These are phyloP conservation scores for Cyprichromis sp. DNA, from an alignment of 2,113 vertebrate genomes.

Conservation along the genomic window DNA sequence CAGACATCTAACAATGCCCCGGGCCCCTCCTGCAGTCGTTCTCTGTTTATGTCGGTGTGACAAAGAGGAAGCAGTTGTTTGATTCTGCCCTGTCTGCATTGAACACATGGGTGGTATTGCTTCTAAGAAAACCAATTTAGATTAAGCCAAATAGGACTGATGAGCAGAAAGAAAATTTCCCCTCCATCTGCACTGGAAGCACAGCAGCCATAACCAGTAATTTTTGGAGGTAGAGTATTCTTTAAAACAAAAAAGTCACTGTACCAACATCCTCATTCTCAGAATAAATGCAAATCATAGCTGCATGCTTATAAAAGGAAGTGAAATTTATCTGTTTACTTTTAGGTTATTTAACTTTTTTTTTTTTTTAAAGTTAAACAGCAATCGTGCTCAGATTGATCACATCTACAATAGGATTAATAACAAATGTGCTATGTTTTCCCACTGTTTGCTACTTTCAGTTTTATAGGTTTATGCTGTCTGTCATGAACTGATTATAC, in stretches of 20 bases:
- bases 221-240: background rate
- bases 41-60: background rate
- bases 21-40: background rate
- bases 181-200: background rate
- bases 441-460: fast-evolving
- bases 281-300: background rate
- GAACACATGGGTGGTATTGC: fast-evolving
- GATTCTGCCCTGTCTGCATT: background rate
- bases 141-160: background rate
- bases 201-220: background rate
- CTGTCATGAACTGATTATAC: background rate
- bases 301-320: background rate
- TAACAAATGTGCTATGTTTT: background rate
- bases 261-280: background rate
- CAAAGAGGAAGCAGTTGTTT: background rate
- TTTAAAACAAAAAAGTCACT: background rate
- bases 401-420: background rate
- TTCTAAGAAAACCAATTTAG: background rate
- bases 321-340: background rate
- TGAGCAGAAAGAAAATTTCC: background rate
- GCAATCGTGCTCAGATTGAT: background rate
- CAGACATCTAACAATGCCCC: background rate
- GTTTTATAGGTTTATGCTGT: background rate
- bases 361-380: background rate
- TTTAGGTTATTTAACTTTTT: background rate